Percentiles rank a stretch among this genome's conserved stretches.
Conservation (phyloP, 2,888 invertebrate species). For the Pediacus dermestoides region DNA sequence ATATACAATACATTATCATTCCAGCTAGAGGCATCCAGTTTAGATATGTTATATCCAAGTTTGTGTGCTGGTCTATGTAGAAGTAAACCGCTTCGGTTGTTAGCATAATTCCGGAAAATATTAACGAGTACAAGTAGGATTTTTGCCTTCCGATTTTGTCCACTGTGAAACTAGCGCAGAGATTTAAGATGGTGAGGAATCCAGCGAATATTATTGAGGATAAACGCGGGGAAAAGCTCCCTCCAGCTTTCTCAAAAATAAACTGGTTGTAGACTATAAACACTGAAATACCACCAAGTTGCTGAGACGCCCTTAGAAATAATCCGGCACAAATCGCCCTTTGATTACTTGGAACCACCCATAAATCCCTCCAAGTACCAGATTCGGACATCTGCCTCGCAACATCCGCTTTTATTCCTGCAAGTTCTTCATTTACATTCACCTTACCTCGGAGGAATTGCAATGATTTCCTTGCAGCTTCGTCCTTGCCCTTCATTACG, state of each 20-base stretch:
- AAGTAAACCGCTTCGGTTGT: slow-evolving; percentile 38
- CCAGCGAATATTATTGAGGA: slow-evolving; percentile 31
- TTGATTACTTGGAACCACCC: slow-evolving; percentile 30
- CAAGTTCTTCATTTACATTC: slow-evolving; percentile 29
- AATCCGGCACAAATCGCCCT: slow-evolving; percentile 31
- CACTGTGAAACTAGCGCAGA: slow-evolving; percentile 25
- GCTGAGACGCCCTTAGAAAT: slow-evolving; percentile 34
- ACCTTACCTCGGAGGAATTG: slow-evolving; percentile 24
- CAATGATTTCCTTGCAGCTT: slow-evolving; percentile 28
- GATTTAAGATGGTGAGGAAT: neutral
- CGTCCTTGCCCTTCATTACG: slow-evolving; percentile 27
- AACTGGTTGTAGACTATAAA: slow-evolving; percentile 35
- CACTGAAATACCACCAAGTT: slow-evolving; percentile 33
- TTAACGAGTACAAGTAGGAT: slow-evolving; percentile 29
- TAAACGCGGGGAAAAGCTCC: slow-evolving; percentile 29
- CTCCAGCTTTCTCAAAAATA: slow-evolving; percentile 36
- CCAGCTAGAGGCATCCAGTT: slow-evolving; percentile 37
- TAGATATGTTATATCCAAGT: slow-evolving; percentile 21
- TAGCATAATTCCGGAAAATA: slow-evolving; percentile 30
- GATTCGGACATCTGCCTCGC: slow-evolving; percentile 35
- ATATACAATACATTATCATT: slow-evolving; percentile 33
- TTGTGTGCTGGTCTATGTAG: slow-evolving; percentile 30
- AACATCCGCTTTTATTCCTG: slow-evolving; percentile 27
- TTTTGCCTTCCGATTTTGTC: slow-evolving; percentile 32
- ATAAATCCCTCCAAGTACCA: slow-evolving; percentile 34